These are phyloP conservation scores for Napeogenes sylphis DNA, from an alignment of 2,888 invertebrate species.

Conservation along the genomic window DNA sequence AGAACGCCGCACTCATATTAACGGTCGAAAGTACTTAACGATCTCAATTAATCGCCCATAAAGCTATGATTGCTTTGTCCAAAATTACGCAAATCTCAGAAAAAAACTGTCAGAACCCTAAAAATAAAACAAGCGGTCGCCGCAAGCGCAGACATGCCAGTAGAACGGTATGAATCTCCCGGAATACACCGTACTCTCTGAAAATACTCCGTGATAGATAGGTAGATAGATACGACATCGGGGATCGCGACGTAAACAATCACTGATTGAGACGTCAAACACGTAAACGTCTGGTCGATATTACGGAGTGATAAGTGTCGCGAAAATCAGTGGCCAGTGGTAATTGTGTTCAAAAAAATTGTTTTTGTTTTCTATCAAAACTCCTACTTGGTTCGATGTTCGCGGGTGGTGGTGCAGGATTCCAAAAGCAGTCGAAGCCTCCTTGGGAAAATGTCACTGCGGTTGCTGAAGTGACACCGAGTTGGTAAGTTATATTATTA, in stretches of 20 bases:
- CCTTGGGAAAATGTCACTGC: slow-evolving; percentile 58
- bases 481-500: slow-evolving; percentile 47
- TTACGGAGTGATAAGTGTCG: slow-evolving; percentile 1
- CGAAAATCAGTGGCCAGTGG: slow-evolving; percentile 20
- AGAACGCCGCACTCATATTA: slow-evolving; percentile 16
- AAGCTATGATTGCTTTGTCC: slow-evolving; percentile 37
- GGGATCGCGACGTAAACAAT: slow-evolving; percentile 37
- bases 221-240: slow-evolving; percentile 23
- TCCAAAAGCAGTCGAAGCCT: slow-evolving; percentile 67
- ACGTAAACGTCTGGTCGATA: slow-evolving; percentile 7
- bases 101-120: slow-evolving; percentile 42
- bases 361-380: slow-evolving; percentile 9
- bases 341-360: slow-evolving; percentile 16
- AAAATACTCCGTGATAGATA: slow-evolving; percentile 42
- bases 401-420: slow-evolving; percentile 67
- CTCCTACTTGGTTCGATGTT: slow-evolving; percentile 49
- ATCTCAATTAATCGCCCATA: slow-evolving; percentile 39
- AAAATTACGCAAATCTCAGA: slow-evolving; percentile 47
- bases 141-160: slow-evolving; percentile 42
- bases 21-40: slow-evolving; percentile 16
- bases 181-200: slow-evolving; percentile 45
- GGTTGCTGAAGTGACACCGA: slow-evolving; percentile 49
- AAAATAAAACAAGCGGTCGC: slow-evolving; percentile 50
- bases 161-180: slow-evolving; percentile 38
- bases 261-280: slow-evolving; percentile 25